phyloP scores from a whole-genome alignment of 2,797 vertebrate genomes.

The Oophaga sylvatica region DNA sequence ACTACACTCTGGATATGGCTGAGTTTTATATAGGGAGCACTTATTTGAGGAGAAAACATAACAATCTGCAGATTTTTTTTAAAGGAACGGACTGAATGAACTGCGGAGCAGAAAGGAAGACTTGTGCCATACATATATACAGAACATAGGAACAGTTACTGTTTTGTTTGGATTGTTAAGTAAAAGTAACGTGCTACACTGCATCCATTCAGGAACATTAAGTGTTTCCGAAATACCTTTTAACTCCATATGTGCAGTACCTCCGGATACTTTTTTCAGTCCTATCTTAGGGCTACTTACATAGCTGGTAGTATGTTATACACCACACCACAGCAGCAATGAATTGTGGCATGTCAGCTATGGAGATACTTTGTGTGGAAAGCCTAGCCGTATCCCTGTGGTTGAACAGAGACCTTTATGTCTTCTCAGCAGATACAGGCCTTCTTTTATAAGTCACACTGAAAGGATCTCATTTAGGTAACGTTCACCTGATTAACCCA shows the following conservation, averaged over 20 bases:
- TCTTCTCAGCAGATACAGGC: constrained; percentile 51
- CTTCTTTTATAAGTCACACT: constrained; percentile 57
- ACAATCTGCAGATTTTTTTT: constrained; percentile 18
- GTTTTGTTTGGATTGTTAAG: constrained; percentile 36
- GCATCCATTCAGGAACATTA: constrained; percentile 24
- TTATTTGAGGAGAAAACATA: constrained; percentile 6
- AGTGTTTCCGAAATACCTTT: constrained; percentile 37
- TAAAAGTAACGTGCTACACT: constrained; percentile 35
- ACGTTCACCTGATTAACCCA: constrained; percentile 54
- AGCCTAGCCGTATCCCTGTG: constrained; percentile 32
- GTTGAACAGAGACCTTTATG: constrained; percentile 58
- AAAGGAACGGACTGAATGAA: constrained; percentile 23
- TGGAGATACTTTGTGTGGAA: constrained; percentile 44
- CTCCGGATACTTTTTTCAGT: background rate
- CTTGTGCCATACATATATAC: constrained; percentile 7
- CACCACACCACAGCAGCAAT: background rate
- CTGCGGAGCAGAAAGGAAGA: constrained; percentile 31
- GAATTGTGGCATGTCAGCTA: constrained; percentile 13
- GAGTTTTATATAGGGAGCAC: constrained; percentile 15
- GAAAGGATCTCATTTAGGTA: constrained; percentile 58
- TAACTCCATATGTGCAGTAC: constrained; percentile 16
- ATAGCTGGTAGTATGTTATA: constrained; percentile 6
- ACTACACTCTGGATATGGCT: background rate
- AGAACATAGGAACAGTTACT: constrained; percentile 23
- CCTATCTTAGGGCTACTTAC: background rate